Conservation (phyloP, 1,140 invertebrate genomes). For the Meloidogyne chitwoodi region DNA sequence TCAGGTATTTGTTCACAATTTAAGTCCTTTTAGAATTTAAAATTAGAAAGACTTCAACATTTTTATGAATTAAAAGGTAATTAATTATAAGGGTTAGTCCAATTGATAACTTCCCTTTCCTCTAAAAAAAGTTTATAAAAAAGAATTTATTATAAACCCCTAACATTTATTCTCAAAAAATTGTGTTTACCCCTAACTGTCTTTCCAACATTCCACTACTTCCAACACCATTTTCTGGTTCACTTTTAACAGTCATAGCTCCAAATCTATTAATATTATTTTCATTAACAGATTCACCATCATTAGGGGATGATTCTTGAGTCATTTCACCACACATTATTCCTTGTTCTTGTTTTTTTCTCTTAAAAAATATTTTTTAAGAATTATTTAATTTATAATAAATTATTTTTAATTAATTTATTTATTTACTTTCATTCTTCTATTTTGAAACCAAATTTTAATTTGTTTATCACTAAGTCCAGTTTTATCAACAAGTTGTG, state of each 20-base stretch:
- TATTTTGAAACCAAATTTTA: slow-evolving; percentile 31
- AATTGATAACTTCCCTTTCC: too few species aligned
- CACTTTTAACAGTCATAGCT: slow-evolving; percentile 11
- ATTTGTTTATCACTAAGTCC: slow-evolving; percentile 26
- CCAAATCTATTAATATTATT: not conserved
- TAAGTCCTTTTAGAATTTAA: not conserved
- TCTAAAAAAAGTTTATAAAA: too few species aligned
- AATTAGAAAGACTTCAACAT: too few species aligned
- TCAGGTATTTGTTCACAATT: not conserved
- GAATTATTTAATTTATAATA: not conserved
- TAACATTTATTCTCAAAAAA: not conserved
- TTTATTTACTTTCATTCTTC: slow-evolving; percentile 17
- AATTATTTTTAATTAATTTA: not conserved
- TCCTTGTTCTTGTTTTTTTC: not conserved
- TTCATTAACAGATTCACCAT: not conserved
- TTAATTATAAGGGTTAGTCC: too few species aligned
- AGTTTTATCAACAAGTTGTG: slow-evolving; percentile 2
- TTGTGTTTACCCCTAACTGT: not conserved
- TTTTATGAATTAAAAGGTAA: too few species aligned
- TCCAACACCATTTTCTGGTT: slow-evolving; percentile 13
- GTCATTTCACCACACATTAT: not conserved
- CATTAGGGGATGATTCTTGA: not conserved
- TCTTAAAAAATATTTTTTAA: not conserved
- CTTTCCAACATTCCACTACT: not conserved
- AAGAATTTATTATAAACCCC: too few species aligned